Evolutionary conservation across 2,797 vertebrate genomes (phyloP).

Genomic region (Pterois miles): DNA sequence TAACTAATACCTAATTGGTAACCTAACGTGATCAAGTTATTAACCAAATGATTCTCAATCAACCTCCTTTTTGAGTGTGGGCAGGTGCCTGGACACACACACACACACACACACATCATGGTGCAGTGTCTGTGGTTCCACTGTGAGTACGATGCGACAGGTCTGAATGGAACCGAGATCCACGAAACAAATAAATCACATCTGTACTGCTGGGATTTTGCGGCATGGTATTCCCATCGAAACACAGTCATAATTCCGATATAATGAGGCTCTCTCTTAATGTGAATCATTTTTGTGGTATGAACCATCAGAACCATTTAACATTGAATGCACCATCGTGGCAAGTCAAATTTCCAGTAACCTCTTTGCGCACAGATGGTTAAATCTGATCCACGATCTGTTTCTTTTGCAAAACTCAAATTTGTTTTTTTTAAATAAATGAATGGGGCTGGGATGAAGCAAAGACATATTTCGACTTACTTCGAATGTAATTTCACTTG

Average conservation of each 20-base stretch:
- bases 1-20: neutral
- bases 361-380: neutral
- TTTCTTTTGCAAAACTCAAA: neutral
- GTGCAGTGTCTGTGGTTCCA: neutral
- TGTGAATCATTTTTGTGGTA: slow-evolving; percentile 7
- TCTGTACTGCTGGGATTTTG: neutral
- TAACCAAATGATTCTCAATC: neutral
- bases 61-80: neutral
- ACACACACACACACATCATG: neutral
- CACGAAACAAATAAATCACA: neutral
- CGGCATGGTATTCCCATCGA: neutral
- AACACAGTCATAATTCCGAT: neutral
- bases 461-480: neutral
- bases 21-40: neutral
- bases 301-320: neutral
- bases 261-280: neutral
- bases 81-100: slow-evolving; percentile 6
- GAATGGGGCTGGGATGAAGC: neutral
- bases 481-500: neutral
- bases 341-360: slow-evolving; percentile 1
- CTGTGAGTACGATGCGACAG: neutral
- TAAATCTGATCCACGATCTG: neutral
- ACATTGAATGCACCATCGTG: neutral
- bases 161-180: slow-evolving; percentile 8
- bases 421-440: neutral